Evolutionary conservation across 2,797 vertebrate species (phyloP).

Genomic region (Esox masquinongy): DNA sequence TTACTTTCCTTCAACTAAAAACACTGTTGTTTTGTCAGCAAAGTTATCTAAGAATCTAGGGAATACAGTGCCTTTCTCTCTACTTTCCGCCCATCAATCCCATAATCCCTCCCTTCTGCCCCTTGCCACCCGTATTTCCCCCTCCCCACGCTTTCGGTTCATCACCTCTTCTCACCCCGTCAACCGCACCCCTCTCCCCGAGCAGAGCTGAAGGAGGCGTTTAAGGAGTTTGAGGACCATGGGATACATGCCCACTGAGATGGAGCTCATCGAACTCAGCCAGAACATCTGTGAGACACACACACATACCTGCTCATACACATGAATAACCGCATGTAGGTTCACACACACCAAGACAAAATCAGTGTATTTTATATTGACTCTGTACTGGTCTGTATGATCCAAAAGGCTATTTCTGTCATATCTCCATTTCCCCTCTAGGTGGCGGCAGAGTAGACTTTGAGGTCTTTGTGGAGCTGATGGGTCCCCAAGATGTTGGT

Average conservation of each 20-base stretch:
- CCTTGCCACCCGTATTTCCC: background rate
- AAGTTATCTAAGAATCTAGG: too few relatives aligned
- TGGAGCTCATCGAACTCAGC: conserved; percentile 97
- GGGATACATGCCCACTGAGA: conserved; percentile 98
- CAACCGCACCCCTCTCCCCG: background rate
- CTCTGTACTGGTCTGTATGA: background rate
- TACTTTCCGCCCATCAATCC: too few relatives aligned
- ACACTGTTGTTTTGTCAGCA: too few relatives aligned
- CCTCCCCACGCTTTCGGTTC: background rate
- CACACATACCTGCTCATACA: background rate
- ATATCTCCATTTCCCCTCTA: conserved; percentile 32
- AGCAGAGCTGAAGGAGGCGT: conserved; percentile 91
- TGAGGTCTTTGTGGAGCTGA: conserved; percentile 95
- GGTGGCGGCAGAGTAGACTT: conserved; percentile 92
- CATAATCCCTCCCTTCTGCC: background rate
- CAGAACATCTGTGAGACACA: conserved; percentile 89
- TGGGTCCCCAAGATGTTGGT: conserved; percentile 98
- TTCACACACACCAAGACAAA: too few relatives aligned
- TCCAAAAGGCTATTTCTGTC: too few relatives aligned
- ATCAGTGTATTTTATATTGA: background rate
- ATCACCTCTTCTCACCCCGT: background rate
- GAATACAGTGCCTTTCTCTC: too few relatives aligned
- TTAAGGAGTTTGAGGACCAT: conserved; percentile 94
- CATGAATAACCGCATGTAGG: background rate
- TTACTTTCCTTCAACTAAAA: too few relatives aligned